Base-by-base conservation (phyloP, 2,888 invertebrate genomes). In the Rhopalosiphum nymphaeae region DNA sequence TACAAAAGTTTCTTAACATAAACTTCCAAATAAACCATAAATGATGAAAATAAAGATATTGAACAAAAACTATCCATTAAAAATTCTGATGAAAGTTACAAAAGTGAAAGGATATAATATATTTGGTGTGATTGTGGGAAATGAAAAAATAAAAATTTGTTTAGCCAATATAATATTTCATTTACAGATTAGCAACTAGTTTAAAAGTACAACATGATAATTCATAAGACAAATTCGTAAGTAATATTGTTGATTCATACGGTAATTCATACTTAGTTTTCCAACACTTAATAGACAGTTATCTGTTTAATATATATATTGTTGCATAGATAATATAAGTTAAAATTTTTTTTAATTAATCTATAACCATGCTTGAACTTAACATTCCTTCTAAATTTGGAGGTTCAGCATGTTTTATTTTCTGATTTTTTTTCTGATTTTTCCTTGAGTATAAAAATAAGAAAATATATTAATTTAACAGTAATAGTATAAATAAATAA, bases 341-440 rank as follows among this genome's bases (percentile, higher is more conserved):
- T 61, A n/a, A n/a, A n/a, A 3, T 61, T 61, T 61, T 67, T n/a
- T 44, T 49, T 25, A 90, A 90, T 61, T 93, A 93, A 90, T 90
- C 90, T 90, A 93, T 57, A 61, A 53, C 42, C 93, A 93, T 93
- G 46, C 1, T 93, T 46, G 90, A 85, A 85, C 85, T 57, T 67
- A 86, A 29, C 67, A 94, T n/a, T 11, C 5, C 36, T 61, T 91
- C 94, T 61, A 94, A 42, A 53, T 36, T 49, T 67, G 61, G 86
- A 36, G 85, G 29, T 46, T 5, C 36, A 25, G 16, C 1, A n/a
- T 53, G 53, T 86, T 91, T 85, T 1, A 2, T 7, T 91, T 86
- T 78, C 78, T 78, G 91, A 9, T 4, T 61, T 87, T 67, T 86
- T 29, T 91, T 94, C 13, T 67, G 13, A 53, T 87, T 94, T 87